These are phyloP conservation scores for Erythrolamprus reginae DNA, from an alignment of 2,113 vertebrate species.

Conservation along the genomic window DNA sequence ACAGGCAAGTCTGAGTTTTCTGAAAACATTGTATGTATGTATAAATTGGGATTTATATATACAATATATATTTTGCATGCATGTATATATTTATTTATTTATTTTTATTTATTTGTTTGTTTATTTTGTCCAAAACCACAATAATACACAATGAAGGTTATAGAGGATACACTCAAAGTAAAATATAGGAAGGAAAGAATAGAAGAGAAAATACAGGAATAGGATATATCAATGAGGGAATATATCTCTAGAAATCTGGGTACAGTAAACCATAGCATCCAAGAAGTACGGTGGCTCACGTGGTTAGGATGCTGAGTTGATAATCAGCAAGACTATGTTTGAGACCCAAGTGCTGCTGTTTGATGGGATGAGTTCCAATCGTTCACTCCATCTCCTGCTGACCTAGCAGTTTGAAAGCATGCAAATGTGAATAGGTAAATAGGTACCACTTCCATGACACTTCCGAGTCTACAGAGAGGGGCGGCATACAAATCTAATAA, in stretches of 20 bases:
- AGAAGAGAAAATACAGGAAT: no score
- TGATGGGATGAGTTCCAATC: background rate
- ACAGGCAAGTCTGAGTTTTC: slow-evolving; percentile 67
- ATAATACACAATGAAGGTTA: no score
- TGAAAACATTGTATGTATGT: background rate
- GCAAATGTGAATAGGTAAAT: background rate
- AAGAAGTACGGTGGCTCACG: background rate
- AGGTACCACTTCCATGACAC: background rate
- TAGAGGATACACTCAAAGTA: no score
- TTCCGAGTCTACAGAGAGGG: no score
- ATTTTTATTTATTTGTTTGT: no score
- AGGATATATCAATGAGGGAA: no score
- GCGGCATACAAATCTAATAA: no score
- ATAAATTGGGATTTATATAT: background rate
- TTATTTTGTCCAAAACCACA: no score
- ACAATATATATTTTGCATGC: background rate
- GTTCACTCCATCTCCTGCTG: background rate
- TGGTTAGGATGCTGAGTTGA: background rate
- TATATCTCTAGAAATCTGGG: background rate
- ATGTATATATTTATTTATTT: no score
- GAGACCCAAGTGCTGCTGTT: background rate
- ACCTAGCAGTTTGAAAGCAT: background rate
- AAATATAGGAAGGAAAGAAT: no score
- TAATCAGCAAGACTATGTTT: background rate
- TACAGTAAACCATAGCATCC: background rate